Conservation (phyloP, 2,797 vertebrate species). For the Eurystomus glaucurus region DNA sequence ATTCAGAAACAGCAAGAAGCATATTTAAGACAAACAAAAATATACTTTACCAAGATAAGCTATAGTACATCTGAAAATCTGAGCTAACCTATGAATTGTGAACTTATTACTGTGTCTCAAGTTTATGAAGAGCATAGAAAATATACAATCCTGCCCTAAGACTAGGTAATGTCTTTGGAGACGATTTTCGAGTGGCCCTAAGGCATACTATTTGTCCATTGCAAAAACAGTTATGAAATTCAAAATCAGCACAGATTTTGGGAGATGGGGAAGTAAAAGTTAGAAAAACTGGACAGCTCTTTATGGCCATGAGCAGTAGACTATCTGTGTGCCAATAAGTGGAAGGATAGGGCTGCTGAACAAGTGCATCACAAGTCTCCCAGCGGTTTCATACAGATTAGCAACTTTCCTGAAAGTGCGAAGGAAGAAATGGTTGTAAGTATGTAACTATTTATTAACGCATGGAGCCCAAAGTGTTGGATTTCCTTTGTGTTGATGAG, state of each 20-base stretch:
- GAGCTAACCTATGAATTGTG: neutral
- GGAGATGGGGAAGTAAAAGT: neutral
- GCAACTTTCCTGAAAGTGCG: neutral
- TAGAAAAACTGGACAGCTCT: neutral
- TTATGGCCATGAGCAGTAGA: neutral
- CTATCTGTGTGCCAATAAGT: neutral
- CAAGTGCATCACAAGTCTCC: neutral
- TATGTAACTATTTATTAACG: neutral
- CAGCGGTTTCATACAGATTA: neutral
- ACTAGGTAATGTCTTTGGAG: neutral
- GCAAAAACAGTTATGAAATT: neutral
- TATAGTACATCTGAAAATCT: neutral
- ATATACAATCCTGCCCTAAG: neutral
- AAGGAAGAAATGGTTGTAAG: neutral
- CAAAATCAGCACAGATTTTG: neutral
- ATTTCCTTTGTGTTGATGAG: neutral
- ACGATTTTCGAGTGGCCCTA: neutral
- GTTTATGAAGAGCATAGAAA: neutral
- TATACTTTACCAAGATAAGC: neutral
- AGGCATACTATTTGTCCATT: neutral
- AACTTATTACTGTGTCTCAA: neutral
- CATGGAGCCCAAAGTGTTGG: neutral
- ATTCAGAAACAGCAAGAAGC: neutral
- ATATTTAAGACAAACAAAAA: neutral
- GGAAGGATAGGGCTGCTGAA: neutral